phyloP scores from a whole-genome alignment of 2,888 invertebrate species.

The Balanococcus diminutus region DNA sequence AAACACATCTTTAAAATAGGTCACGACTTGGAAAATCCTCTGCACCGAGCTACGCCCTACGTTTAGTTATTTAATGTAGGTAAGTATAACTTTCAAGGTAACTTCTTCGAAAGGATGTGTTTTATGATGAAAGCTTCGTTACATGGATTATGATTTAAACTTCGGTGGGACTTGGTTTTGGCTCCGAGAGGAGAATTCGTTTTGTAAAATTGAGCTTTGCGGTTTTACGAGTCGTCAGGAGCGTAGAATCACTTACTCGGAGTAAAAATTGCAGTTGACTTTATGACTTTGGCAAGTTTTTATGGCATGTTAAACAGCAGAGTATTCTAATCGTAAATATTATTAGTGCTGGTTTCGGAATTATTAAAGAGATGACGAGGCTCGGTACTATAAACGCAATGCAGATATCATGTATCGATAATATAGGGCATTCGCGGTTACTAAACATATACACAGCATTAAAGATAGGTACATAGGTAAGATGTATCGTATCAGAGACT shows the following conservation, averaged over 20 bases:
- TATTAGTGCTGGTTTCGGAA: background rate
- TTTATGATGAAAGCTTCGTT: background rate
- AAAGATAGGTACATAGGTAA: background rate
- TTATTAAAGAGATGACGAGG: background rate
- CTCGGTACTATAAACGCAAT: background rate
- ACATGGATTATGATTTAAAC: background rate
- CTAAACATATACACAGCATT: background rate
- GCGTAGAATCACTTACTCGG: background rate
- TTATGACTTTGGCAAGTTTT: slow-evolving; percentile 3
- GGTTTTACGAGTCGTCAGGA: background rate
- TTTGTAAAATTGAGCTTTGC: background rate
- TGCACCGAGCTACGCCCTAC: background rate
- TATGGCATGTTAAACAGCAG: background rate
- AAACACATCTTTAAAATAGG: background rate
- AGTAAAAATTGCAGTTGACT: background rate
- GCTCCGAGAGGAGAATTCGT: background rate
- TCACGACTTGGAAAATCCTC: background rate
- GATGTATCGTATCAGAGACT: background rate
- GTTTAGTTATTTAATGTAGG: background rate
- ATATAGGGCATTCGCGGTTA: background rate
- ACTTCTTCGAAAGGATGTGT: background rate
- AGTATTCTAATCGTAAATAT: background rate
- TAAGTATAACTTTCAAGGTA: background rate
- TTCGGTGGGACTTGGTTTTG: background rate
- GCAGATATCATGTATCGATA: background rate